Evolutionary conservation across 2,888 invertebrate species (phyloP).

Genomic region (Volucella inanis): DNA sequence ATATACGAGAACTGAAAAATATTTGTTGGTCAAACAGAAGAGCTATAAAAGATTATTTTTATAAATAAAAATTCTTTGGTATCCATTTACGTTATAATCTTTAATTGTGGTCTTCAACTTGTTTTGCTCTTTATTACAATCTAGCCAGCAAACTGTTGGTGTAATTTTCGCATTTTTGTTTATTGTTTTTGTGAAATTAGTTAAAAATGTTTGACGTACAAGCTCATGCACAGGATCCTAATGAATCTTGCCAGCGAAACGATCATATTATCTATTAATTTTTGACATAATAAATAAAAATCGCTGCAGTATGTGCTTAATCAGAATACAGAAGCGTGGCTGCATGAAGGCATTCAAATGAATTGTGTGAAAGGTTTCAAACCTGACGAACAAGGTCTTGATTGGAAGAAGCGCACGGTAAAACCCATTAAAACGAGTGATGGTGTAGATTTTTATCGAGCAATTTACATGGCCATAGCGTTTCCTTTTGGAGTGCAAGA

Average conservation of each 20-base stretch:
- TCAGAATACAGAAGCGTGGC: slow-evolving; percentile 62
- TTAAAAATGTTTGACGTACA: slow-evolving; percentile 1
- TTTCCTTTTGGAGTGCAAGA: slow-evolving; percentile 5
- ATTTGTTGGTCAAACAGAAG: too few species aligned
- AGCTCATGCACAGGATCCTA: slow-evolving; percentile 52
- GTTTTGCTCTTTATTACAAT: too few species aligned
- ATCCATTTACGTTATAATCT: too few species aligned
- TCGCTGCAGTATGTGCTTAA: slow-evolving; percentile 59
- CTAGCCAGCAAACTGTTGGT: too few species aligned
- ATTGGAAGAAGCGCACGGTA: slow-evolving; percentile 27
- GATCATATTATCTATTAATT: slow-evolving; percentile 65
- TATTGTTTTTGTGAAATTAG: too few species aligned
- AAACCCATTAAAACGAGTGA: slow-evolving; percentile 72
- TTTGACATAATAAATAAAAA: slow-evolving; percentile 71
- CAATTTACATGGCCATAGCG: slow-evolving; percentile 67
- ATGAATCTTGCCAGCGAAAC: slow-evolving; percentile 64
- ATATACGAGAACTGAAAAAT: too few species aligned
- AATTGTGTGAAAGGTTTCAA: background rate
- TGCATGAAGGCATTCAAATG: background rate
- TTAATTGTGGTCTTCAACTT: too few species aligned
- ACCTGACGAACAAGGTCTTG: slow-evolving; percentile 1
- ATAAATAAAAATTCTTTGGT: too few species aligned
- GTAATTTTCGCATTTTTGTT: too few species aligned
- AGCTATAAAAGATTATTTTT: too few species aligned
- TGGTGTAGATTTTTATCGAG: slow-evolving; percentile 73